Base-by-base conservation (phyloP, 2,888 invertebrate species). In the Tholera decimalis region DNA sequence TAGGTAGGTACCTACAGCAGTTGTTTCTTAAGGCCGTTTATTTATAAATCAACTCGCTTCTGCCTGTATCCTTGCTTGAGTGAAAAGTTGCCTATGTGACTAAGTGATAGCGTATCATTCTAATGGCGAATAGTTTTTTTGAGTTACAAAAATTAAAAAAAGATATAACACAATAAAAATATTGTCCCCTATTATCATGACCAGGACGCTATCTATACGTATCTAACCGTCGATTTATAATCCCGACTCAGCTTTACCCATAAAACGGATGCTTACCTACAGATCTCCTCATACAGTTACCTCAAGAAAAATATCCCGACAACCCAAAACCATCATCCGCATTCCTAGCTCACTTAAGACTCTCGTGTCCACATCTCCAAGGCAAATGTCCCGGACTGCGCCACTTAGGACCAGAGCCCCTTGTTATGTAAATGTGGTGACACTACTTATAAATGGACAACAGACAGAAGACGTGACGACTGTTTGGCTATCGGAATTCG, bases 361-460 rank as follows among this genome's bases (percentile, higher is more conserved):
- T 54, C 59, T 73, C 53, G 37, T 57, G 57, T 28, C 60, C 47
- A 35, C 69, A 84, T 85, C 65, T 82, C 69, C 71, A 83, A 82
- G 76, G 77, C 83, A 83, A 84, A 82, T 84, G 70, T 66, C 49
- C 53, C 58, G 44, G 44, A 51, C 53, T 46, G 26, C 20, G 30
- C 59, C 72, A 70, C 72, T 77, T 71, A 60, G 73, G 72, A 73
- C 72, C 78, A 59, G 55, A 50, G 50, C 68, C 73, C 74, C 81
- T 87, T 87, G 84, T 88, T 87, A 89, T 89, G 88, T 55, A 77
- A 88, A 88, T 88, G 67, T 76, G 69, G 80, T 72, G 84, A 83
- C 82, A 83, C 86, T 84, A 77, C 79, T 77, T 66, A 73, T 61
- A 41, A 56, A 66, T 68, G 46, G 41, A 55, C 22, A 26, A 35